A percentile compares a stretch with the other conserved stretches of the same genome.
These are phyloP conservation scores for Aspiorhynchus laticeps DNA, from an alignment of 2,113 vertebrate species.

Conservation along the genomic window DNA sequence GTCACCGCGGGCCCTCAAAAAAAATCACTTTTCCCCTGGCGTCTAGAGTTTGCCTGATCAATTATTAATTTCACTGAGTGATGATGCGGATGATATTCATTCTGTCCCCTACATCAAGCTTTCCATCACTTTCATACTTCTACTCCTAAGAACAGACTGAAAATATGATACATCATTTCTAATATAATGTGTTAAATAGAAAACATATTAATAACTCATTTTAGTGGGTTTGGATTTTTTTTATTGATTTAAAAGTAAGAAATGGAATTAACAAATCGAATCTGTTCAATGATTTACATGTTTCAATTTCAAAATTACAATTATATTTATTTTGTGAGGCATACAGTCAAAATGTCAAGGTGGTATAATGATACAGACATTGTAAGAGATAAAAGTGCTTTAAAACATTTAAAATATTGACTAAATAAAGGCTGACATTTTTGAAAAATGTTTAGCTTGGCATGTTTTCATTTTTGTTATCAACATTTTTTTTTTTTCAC, in stretches of 20 bases:
- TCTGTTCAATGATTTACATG: neutral
- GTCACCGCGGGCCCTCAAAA: constrained; percentile 5
- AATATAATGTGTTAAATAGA: neutral
- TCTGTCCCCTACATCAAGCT: neutral
- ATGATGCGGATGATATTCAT: neutral
- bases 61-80: neutral
- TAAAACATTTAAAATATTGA: neutral
- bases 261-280: neutral
- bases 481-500: no score
- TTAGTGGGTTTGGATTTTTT: neutral
- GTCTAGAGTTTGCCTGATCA: constrained; percentile 30
- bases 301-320: neutral
- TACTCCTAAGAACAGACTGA: neutral
- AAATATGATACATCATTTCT: neutral
- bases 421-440: neutral
- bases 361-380: neutral
- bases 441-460: neutral
- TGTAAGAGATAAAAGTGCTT: no score
- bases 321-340: no score
- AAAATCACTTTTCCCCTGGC: constrained; percentile 27
- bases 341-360: neutral
- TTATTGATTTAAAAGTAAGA: neutral
- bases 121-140: neutral
- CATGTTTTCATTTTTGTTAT: no score
- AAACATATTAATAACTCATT: neutral